Evolutionary conservation across 2,888 invertebrate species (phyloP).

Genomic region (Gortyna flavago): DNA sequence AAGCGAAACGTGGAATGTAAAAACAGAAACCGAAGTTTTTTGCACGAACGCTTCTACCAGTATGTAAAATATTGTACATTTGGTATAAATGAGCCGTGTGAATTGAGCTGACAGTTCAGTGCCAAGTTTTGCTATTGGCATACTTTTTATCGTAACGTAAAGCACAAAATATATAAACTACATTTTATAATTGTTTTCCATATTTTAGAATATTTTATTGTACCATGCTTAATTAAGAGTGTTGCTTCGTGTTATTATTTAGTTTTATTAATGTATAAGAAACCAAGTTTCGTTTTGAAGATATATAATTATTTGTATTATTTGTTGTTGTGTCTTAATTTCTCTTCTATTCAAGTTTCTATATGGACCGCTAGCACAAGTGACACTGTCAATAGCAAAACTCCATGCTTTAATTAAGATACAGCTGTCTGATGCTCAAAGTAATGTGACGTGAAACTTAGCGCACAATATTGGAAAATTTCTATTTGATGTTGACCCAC

Average conservation of each 20-base stretch:
- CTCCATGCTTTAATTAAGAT: constrained; percentile 86
- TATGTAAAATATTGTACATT: constrained; percentile 90
- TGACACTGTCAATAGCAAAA: constrained; percentile 89
- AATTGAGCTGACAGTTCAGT: constrained; percentile 87
- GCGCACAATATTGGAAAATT: constrained; percentile 88
- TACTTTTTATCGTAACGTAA: constrained; percentile 76
- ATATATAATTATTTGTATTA: constrained; percentile 88
- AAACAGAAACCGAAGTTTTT: constrained; percentile 87
- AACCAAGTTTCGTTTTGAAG: constrained; percentile 88
- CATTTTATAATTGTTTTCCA: constrained; percentile 82
- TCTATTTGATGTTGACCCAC: constrained; percentile 87
- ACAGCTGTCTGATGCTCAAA: constrained; percentile 90
- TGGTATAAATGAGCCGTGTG: constrained; percentile 90
- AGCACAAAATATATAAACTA: constrained; percentile 82
- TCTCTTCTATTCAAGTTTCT: constrained; percentile 73
- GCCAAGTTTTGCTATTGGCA: constrained; percentile 90
- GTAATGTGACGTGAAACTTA: constrained; percentile 88
- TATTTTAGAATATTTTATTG: constrained; percentile 87
- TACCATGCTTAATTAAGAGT: constrained; percentile 88
- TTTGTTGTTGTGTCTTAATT: constrained; percentile 88
- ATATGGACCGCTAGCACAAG: constrained; percentile 77
- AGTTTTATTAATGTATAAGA: constrained; percentile 86
- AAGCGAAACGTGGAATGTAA: constrained; percentile 86
- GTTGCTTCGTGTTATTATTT: constrained; percentile 89
- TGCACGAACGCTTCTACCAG: constrained; percentile 88